Evolutionary conservation across 1,140 invertebrate species (phyloP).

Genomic region (Harlomillsia oculata): DNA sequence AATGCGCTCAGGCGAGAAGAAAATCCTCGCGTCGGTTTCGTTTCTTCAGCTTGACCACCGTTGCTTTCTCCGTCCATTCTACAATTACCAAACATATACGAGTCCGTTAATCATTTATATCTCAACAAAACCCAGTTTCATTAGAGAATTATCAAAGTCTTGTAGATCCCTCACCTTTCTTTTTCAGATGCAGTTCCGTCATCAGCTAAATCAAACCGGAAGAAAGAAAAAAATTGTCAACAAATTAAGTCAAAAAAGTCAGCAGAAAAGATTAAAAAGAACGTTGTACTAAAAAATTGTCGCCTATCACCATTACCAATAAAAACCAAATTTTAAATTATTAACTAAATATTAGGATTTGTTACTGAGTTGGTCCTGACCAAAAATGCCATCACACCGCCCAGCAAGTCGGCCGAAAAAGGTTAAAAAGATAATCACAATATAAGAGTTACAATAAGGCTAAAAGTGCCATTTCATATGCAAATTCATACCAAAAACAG

Average conservation of each 20-base stretch:
- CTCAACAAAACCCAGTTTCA: not conserved
- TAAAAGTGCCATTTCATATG: no score
- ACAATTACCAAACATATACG: not conserved
- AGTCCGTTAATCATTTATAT: not conserved
- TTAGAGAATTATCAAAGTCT: not conserved
- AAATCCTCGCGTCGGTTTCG: conserved; percentile 14
- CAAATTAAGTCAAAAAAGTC: conserved; percentile 6
- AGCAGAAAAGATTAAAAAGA: no score
- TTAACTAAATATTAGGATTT: not conserved
- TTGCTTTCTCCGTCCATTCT: conserved; percentile 31
- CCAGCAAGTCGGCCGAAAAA: no score
- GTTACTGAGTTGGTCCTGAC: not conserved
- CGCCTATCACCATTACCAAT: no score
- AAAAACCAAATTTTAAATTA: not conserved
- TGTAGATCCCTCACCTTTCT: conserved; percentile 24
- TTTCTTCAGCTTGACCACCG: conserved; percentile 20
- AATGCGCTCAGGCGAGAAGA: conserved; percentile 31
- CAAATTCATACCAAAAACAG: no score
- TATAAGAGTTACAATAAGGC: no score
- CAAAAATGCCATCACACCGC: no score
- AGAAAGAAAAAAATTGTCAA: conserved; percentile 17
- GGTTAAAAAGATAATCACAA: no score
- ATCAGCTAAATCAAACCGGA: conserved; percentile 27
- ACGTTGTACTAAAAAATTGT: no score
- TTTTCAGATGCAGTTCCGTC: conserved; percentile 36